phyloP scores from a whole-genome alignment of 2,797 vertebrate genomes.

The Lepilemur ruficaudatus region DNA sequence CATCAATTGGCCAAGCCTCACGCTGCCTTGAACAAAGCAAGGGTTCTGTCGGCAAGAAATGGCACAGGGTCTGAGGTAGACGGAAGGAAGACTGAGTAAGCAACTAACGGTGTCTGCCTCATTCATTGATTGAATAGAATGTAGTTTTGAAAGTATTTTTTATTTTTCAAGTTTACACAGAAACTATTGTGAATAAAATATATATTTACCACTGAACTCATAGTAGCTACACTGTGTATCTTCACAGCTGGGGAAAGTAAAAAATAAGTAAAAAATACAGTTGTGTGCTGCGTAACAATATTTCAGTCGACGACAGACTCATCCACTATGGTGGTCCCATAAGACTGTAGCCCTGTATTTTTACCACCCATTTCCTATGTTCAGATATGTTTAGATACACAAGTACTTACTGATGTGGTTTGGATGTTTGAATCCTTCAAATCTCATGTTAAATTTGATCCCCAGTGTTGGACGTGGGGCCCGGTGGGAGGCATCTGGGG shows the following conservation, averaged over 20 bases:
- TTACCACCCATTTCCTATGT: neutral
- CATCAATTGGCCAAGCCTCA: neutral
- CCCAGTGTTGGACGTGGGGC: no score
- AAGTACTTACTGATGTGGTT: neutral
- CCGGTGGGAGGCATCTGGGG: no score
- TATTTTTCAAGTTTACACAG: neutral
- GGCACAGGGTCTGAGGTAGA: neutral
- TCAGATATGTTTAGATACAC: neutral
- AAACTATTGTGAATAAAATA: neutral
- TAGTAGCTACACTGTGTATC: neutral
- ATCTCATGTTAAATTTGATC: neutral
- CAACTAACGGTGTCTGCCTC: neutral
- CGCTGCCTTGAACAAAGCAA: neutral
- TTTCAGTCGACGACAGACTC: neutral
- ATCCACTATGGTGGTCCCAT: neutral
- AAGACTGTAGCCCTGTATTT: neutral
- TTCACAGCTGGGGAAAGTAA: neutral
- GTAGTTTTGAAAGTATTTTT: neutral
- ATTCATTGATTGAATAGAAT: neutral
- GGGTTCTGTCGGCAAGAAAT: neutral
- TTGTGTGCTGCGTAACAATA: neutral
- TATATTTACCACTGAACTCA: neutral
- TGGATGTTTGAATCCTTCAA: neutral
- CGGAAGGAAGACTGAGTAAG: neutral
- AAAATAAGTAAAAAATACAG: constrained; percentile 10